A percentile compares a stretch with the other conserved stretches of the same genome.
Evolutionary conservation across 92 coral and sea anemone species (phyloP).

Genomic region (Plumapathes pennacea): DNA sequence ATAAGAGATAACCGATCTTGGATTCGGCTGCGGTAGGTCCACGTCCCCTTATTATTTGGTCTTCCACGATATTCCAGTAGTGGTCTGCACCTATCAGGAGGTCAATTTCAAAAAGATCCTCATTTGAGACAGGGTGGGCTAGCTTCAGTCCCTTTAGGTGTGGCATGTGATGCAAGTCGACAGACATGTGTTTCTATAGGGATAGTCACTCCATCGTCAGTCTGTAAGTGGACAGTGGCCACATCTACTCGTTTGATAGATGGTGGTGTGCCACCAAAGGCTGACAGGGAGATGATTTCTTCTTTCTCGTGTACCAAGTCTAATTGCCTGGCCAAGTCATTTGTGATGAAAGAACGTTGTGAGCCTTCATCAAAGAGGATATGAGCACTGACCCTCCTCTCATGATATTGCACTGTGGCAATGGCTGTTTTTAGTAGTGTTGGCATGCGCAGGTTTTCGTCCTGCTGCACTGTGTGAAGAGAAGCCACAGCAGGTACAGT

Average conservation of each 20-base stretch:
- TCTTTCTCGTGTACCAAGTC: conserved; percentile 8
- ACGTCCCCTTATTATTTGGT: conserved; percentile 33
- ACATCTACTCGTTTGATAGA: conserved; percentile 12
- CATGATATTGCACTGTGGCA: conserved; percentile 10
- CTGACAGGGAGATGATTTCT: conserved; percentile 28
- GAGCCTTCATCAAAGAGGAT: conserved; percentile 57
- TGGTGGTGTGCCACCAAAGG: conserved; percentile 31
- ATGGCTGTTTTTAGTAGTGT: conserved; percentile 44
- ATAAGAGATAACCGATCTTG: conserved; percentile 47
- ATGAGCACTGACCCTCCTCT: conserved; percentile 10
- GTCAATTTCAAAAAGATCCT: conserved; percentile 38
- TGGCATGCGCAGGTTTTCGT: too few species aligned
- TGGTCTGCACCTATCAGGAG: conserved; percentile 58
- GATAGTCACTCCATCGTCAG: conserved; percentile 32
- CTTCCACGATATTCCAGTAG: conserved; percentile 54
- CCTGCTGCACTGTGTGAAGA: conserved; percentile 4
- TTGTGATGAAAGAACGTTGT: conserved; percentile 53
- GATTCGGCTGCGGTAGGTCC: conserved; percentile 56
- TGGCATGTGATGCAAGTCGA: too few species aligned
- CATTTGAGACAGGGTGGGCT: conserved; percentile 54
- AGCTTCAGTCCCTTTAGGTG: conserved; percentile 28
- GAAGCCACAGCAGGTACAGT: conserved; percentile 6
- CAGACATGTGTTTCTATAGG: too few species aligned
- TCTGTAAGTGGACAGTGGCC: conserved; percentile 15
- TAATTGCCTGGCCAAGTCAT: conserved; percentile 37